Conservation (phyloP, 30 jellyfish, hydroid and myxozoan species). For the Catostylus mosaicus region DNA sequence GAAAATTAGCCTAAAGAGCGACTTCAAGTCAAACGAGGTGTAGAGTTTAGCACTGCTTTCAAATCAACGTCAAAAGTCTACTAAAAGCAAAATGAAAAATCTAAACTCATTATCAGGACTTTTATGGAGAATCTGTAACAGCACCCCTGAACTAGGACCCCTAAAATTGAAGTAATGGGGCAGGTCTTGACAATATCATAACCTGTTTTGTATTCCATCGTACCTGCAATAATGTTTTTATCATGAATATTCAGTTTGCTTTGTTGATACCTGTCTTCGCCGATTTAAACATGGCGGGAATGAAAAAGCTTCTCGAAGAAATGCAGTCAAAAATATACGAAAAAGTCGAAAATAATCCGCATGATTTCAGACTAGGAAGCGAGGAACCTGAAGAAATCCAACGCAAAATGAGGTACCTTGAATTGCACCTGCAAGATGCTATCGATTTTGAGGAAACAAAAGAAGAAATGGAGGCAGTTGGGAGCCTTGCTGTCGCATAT, state of each 20-base stretch:
- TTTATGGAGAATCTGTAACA: no score
- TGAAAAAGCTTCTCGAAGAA: slow-evolving; percentile 84
- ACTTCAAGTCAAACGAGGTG: no score
- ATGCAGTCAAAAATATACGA: slow-evolving; percentile 76
- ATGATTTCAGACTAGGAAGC: slow-evolving; percentile 74
- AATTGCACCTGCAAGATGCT: slow-evolving; percentile 79
- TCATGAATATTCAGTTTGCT: no score
- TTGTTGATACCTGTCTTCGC: no score
- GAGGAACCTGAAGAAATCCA: slow-evolving; percentile 75
- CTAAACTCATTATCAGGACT: no score
- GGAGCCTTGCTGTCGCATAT: slow-evolving; percentile 82
- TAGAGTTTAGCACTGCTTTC: no score
- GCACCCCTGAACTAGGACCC: no score
- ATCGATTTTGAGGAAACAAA: slow-evolving; percentile 71
- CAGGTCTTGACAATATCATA: background rate
- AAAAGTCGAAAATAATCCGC: slow-evolving; percentile 91
- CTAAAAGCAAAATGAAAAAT: no score
- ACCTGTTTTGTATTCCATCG: background rate
- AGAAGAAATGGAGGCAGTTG: slow-evolving; percentile 79
- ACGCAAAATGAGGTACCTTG: slow-evolving; percentile 73
- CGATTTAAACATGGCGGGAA: slow-evolving; percentile 71
- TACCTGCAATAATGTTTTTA: background rate
- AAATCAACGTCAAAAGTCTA: no score
- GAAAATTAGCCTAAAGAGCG: no score
- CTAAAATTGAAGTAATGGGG: background rate